Evolutionary conservation across 2,797 vertebrate genomes (phyloP).

Genomic region (Paramormyrops hopkinsi): DNA sequence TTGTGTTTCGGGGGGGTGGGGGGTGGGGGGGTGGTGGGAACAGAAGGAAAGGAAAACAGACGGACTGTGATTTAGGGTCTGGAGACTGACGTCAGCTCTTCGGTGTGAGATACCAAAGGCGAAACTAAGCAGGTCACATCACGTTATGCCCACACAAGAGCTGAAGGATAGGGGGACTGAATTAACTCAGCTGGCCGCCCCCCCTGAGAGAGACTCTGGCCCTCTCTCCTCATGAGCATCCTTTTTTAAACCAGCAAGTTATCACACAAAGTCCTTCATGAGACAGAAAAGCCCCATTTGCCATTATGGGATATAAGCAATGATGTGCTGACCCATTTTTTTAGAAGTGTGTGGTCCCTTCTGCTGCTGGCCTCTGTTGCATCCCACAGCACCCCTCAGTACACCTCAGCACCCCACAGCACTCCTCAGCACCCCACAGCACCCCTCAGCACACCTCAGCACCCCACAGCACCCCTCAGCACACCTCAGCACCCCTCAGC

Average conservation of each 20-base stretch:
- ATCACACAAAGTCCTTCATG: background rate
- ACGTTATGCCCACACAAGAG: background rate
- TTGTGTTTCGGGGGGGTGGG: background rate
- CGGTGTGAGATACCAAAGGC: background rate
- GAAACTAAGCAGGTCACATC: background rate
- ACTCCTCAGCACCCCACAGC: too few species aligned
- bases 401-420: background rate
- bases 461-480: too few species aligned
- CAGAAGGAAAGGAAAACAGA: background rate
- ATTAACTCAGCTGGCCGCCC: background rate
- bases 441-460: too few species aligned
- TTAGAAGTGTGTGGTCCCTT: background rate
- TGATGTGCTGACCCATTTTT: background rate
- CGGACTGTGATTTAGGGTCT: background rate
- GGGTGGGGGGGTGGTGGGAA: background rate
- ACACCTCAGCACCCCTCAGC: too few species aligned
- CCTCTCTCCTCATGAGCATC: slow-evolving; percentile 11
- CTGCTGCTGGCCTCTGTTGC: background rate
- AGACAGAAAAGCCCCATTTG: background rate
- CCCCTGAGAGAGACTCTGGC: slow-evolving; percentile 1
- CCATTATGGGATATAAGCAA: background rate
- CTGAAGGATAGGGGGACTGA: background rate
- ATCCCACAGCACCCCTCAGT: background rate
- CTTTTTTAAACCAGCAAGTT: slow-evolving; percentile 5
- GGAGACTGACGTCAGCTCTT: background rate